Conservation (phyloP, 1,140 invertebrate genomes). For the Stenopsyche tienmushanensis region DNA sequence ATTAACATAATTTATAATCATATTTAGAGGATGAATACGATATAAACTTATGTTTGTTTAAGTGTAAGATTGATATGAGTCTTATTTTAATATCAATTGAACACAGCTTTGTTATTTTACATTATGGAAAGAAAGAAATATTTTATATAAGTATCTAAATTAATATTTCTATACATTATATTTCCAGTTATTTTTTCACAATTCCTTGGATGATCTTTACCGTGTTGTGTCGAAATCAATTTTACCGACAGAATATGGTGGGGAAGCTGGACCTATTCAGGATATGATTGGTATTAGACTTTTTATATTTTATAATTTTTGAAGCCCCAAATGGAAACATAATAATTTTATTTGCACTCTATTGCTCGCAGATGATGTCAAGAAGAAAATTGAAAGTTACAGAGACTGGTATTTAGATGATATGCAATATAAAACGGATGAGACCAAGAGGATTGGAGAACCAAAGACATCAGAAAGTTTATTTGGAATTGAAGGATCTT, state of each 20-base stretch:
- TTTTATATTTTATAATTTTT: background rate
- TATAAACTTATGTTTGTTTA: background rate
- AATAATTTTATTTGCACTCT: background rate
- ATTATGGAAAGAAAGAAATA: background rate
- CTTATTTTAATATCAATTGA: too few relatives aligned
- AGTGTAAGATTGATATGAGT: background rate
- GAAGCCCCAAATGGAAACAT: background rate
- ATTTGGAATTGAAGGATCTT: constrained; percentile 61
- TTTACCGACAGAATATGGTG: constrained; percentile 59
- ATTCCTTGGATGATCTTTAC: constrained; percentile 53
- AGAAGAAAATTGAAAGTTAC: constrained; percentile 47
- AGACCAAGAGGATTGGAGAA: constrained; percentile 57
- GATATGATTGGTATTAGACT: constrained; percentile 46
- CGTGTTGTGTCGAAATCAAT: constrained; percentile 53
- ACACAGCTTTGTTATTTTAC: too few relatives aligned
- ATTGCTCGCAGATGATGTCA: constrained; percentile 45
- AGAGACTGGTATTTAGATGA: constrained; percentile 55
- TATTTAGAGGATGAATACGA: constrained; percentile 51
- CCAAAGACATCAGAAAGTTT: constrained; percentile 54
- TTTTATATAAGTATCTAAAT: constrained; percentile 12
- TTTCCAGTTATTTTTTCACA: constrained; percentile 56
- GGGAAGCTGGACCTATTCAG: constrained; percentile 52
- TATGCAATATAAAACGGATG: constrained; percentile 58
- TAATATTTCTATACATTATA: background rate
- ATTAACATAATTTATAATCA: too few relatives aligned